phyloP scores from a whole-genome alignment of 2,888 invertebrate species.

The Xylocampa areola region DNA sequence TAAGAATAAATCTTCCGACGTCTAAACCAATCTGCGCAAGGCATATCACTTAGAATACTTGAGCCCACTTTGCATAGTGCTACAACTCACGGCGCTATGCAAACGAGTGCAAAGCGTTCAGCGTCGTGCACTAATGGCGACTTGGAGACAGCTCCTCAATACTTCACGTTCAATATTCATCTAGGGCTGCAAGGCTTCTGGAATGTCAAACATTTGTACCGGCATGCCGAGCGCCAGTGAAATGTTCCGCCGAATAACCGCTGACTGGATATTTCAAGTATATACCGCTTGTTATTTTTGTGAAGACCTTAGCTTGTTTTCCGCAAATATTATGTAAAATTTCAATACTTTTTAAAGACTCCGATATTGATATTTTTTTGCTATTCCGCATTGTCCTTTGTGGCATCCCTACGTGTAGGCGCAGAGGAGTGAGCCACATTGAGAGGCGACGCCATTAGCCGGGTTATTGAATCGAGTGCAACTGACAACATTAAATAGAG shows the following conservation, averaged over 20 bases:
- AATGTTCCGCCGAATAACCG: neutral
- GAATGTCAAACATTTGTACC: neutral
- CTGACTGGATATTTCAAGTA: neutral
- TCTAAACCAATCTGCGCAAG: slow-evolving; percentile 3
- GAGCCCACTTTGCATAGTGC: slow-evolving; percentile 9
- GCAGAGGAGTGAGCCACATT: slow-evolving; percentile 2
- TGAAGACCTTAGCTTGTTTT: slow-evolving; percentile 2
- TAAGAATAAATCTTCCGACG: neutral
- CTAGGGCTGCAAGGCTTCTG: slow-evolving; percentile 2
- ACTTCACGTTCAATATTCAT: neutral
- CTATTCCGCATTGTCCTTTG: neutral
- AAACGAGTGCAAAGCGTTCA: slow-evolving; percentile 4
- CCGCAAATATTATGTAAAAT: neutral
- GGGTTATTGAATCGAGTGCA: slow-evolving; percentile 12
- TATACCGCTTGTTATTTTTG: neutral
- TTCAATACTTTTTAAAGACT: neutral
- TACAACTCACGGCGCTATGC: slow-evolving; percentile 11
- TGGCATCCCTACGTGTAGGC: slow-evolving; percentile 9
- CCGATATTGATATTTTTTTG: too few relatives aligned
- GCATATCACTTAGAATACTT: neutral
- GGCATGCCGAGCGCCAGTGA: neutral
- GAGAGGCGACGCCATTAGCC: slow-evolving; percentile 16
- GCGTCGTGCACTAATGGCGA: slow-evolving; percentile 18
- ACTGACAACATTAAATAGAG: neutral
- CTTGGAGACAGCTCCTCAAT: neutral